Evolutionary conservation across 2,888 invertebrate genomes (phyloP), one percentile per base, ranked within the genome.

Genomic region (Exephanes ischioxanthus): DNA sequence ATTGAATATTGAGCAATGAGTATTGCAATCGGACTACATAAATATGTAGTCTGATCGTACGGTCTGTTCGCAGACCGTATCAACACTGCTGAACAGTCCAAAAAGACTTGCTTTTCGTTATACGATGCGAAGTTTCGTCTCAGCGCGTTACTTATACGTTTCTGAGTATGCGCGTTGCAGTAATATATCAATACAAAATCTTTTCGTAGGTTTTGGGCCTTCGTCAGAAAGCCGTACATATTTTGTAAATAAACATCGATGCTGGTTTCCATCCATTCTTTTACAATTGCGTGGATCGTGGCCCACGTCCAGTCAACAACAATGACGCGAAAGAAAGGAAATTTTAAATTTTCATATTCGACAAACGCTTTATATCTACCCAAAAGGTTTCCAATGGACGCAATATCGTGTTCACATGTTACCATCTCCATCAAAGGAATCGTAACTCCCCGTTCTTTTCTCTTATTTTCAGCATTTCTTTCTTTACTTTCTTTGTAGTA

Each of bases 341-440:
- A 63, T 63, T 33, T 63, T 16, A 14, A 16, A 19, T 63, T 16
- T 30, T 63, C 61, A 30, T 33, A 3, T 16, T 63, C 61, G 11
- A 63, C 61, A 33, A 63, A 63, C 16, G 33, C 14, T 33, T 14
- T 14, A 63, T 30, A 63, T 30, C 61, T 26, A 11, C 14, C 30
- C 61, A 63, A 30, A 63, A 63, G 26, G 6, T 63, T 30, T 5
- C 1, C 30, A 16, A 63, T 63, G 16, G 61, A 63, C 16, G 61
- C 16, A 33, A 63, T 63, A 19, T 63, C 61, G 16, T 63, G 61
- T 33, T 63, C 61, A 26, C 61, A 63, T 30, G 61, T 63, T 11
- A 63, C 61, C 30, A 33, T 63, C 26, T 30, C 61, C 61, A 63
- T 63, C 11, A 63, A 63, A 16, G 61, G 61, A 63, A 63, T 30